Conservation (phyloP, 2,113 vertebrate genomes). For the Vanacampus margaritifer region DNA sequence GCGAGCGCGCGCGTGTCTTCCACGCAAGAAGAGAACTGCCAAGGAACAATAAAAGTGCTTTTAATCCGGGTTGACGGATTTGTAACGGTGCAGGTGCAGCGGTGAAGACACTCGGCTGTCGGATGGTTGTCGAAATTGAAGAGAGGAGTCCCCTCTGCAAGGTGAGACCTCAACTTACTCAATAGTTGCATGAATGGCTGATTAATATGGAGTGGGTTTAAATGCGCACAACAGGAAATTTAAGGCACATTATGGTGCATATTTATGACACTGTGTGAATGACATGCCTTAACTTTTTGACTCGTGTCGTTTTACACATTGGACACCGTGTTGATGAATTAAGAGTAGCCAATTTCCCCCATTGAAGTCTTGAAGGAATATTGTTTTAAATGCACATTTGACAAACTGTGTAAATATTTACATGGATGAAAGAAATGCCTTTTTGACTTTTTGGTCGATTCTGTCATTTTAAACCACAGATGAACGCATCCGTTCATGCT, state of each 20-base stretch:
- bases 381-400: too few relatives aligned
- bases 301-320: too few relatives aligned
- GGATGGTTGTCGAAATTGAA: conserved; percentile 58
- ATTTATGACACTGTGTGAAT: neutral
- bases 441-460: neutral
- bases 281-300: too few relatives aligned
- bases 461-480: neutral
- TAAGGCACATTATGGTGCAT: neutral
- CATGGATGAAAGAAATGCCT: neutral
- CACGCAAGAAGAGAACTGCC: neutral
- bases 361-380: too few relatives aligned
- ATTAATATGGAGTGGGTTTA: neutral
- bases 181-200: conserved; percentile 14
- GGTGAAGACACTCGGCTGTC: conserved; percentile 23
- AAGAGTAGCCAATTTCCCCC: too few relatives aligned
- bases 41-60: conserved; percentile 4
- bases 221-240: neutral
- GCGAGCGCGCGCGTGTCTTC: neutral
- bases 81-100: conserved; percentile 48
- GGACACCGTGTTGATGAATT: too few relatives aligned
- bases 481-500: neutral
- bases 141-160: conserved; percentile 53
- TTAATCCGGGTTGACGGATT: conserved; percentile 30
- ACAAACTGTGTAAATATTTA: neutral
- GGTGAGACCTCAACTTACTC: conserved; percentile 57